These are phyloP conservation scores for Montipora capitata DNA, from an alignment of 92 coral and sea anemone species.

Conservation along the genomic window DNA sequence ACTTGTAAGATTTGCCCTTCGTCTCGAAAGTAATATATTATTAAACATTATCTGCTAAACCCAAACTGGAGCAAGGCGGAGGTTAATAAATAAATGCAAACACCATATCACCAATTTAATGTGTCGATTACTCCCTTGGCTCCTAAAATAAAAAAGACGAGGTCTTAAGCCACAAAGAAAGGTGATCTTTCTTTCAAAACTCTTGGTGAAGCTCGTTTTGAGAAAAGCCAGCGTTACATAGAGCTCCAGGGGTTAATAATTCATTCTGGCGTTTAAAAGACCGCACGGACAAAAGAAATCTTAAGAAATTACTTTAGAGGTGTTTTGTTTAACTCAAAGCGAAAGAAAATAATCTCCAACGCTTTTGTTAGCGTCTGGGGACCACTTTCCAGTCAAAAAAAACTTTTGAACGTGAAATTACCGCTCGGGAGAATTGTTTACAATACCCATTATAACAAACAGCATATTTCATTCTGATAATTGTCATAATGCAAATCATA, in stretches of 20 bases:
- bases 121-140: too few species aligned
- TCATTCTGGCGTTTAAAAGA: slow-evolving; percentile 47
- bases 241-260: slow-evolving; percentile 46
- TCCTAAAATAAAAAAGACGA: background rate
- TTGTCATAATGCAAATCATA: background rate
- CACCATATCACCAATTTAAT: background rate
- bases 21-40: slow-evolving; percentile 31
- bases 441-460: background rate
- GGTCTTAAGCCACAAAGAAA: background rate
- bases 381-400: background rate
- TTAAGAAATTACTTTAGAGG: slow-evolving; percentile 4
- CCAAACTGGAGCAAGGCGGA: background rate
- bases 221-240: slow-evolving; percentile 5
- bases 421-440: too few species aligned
- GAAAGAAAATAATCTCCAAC: background rate
- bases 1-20: slow-evolving; percentile 29
- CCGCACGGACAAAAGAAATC: slow-evolving; percentile 42
- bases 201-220: background rate
- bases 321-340: background rate
- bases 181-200: background rate
- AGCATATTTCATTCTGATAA: background rate
- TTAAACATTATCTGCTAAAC: slow-evolving; percentile 1
- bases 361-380: background rate
- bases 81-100: background rate
- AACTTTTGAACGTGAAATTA: background rate